A percentile compares a stretch with the other conserved stretches of the same genome.
phyloP scores from a whole-genome alignment of 2,113 vertebrate species.

The Cochlearius cochlearius region DNA sequence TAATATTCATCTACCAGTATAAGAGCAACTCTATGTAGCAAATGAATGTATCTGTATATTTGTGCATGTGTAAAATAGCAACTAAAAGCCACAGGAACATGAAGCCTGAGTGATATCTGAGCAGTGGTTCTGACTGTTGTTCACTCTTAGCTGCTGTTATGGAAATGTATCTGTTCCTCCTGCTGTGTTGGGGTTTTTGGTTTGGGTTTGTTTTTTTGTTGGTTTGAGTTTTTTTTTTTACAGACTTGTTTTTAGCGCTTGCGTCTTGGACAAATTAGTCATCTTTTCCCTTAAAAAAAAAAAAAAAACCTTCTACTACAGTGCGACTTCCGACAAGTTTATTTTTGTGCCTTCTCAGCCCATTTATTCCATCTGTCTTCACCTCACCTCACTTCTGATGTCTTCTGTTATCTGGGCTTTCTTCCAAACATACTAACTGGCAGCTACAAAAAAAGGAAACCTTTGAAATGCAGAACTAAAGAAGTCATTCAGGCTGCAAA shows the following conservation, averaged over 20 bases:
- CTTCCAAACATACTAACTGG: conserved; percentile 57
- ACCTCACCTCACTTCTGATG: conserved; percentile 52
- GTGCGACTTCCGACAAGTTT: conserved; percentile 26
- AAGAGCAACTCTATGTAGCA: background rate
- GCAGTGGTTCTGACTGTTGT: background rate
- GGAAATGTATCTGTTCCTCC: background rate
- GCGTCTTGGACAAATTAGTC: conserved; percentile 8
- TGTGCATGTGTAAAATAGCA: background rate
- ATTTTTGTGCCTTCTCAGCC: conserved; percentile 48
- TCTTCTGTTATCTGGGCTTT: conserved; percentile 62
- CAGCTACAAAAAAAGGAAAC: conserved; percentile 49
- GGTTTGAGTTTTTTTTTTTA: background rate
- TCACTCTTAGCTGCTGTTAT: background rate
- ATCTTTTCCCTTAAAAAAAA: conserved; percentile 37
- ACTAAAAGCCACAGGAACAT: background rate
- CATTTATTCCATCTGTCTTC: conserved; percentile 57
- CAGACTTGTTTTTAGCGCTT: conserved; percentile 2
- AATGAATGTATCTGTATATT: background rate
- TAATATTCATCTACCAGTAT: background rate
- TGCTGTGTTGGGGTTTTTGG: background rate
- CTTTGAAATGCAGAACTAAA: conserved; percentile 54
- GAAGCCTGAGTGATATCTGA: background rate
- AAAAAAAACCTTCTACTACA: background rate
- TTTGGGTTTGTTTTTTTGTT: background rate
- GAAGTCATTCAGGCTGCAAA: conserved; percentile 26